These are phyloP conservation scores for Coregonus ussuriensis DNA, from an alignment of 2,797 vertebrate species.

Conservation along the genomic window DNA sequence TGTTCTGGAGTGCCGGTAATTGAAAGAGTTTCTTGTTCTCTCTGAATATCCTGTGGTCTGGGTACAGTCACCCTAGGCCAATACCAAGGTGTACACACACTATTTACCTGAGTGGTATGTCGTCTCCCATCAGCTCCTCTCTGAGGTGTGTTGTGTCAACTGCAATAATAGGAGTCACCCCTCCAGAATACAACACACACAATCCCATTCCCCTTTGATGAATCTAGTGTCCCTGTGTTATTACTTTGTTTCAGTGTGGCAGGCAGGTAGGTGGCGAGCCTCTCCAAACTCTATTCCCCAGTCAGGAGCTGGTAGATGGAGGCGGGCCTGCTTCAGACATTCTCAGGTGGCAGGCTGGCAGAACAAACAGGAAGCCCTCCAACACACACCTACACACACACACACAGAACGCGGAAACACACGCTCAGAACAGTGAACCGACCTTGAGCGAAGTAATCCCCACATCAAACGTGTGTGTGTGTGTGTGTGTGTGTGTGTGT, in stretches of 20 bases:
- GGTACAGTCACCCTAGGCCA: neutral
- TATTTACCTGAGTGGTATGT: neutral
- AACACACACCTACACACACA: neutral
- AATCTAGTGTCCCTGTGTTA: conserved; percentile 9
- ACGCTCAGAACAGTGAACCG: conserved; percentile 39
- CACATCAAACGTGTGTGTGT: conserved; percentile 16
- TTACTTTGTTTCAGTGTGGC: conserved; percentile 19
- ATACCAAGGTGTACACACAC: neutral
- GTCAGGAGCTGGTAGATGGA: conserved; percentile 2
- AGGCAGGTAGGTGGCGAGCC: neutral
- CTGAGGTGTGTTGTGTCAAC: neutral
- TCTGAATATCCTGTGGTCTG: neutral
- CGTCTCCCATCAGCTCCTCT: neutral
- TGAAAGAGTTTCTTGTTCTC: neutral
- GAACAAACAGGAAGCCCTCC: conserved; percentile 39
- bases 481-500: neutral
- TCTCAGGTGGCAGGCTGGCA: conserved; percentile 27
- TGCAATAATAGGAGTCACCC: neutral
- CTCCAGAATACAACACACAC: conserved; percentile 10
- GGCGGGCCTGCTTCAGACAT: conserved; percentile 5
- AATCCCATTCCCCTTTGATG: neutral
- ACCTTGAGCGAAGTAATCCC: conserved; percentile 38
- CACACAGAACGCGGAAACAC: neutral
- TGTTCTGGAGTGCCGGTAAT: neutral
- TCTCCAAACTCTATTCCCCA: conserved; percentile 10